Evolutionary conservation across 2,888 invertebrate genomes (phyloP), one percentile per base, ranked within the genome.

Genomic region (Pocota personata): DNA sequence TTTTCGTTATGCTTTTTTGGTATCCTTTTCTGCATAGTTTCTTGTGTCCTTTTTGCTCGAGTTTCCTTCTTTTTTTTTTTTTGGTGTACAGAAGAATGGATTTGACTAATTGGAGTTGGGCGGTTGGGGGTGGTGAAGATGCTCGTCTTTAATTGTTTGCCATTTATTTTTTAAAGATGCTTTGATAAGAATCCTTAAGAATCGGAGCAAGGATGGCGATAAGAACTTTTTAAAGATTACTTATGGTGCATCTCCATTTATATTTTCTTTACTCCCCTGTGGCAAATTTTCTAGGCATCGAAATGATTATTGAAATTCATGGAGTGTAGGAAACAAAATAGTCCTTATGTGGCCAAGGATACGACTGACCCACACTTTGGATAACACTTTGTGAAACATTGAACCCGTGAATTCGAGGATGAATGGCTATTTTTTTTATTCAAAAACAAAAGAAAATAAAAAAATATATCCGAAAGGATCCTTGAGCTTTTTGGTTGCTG

Each of bases 91-190:
- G 43, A 60, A 60, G 35, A 50, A 60, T 66, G 55, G 57, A 64
- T 80, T 84, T 75, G 64, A 52, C 73, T 80, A 80, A 80, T 80
- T 80, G 73, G 82, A 60, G 66, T 52, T 48, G 75, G 62, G 27
- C 30, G 64, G 69, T n/a, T 69, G 37, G 16, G 43, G 21, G 35
- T 50, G n/a, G 6, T 37, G 55, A 7, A 50, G 67, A 48, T 75
- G 48, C 37, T 69, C 40, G 27, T 67, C 40, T 19, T 10, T 73
- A 14, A 27, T 58, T 43, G 75, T 32, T 58, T 72, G 14, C 32
- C 10, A 12, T 37, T 57, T 57, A 16, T 3, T 3, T 37, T 43
- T 7, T 19, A 30, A 67, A 24, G 32, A 62, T 57, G 19, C 52
- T 79, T 79, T 73, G 73, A 78, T 62, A 62, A 62, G 69, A 35